Percentiles rank a stretch among this genome's conserved stretches.
These are phyloP conservation scores for Drosophila navojoa DNA, from an alignment of 1,140 invertebrate species.

Conservation along the genomic window DNA sequence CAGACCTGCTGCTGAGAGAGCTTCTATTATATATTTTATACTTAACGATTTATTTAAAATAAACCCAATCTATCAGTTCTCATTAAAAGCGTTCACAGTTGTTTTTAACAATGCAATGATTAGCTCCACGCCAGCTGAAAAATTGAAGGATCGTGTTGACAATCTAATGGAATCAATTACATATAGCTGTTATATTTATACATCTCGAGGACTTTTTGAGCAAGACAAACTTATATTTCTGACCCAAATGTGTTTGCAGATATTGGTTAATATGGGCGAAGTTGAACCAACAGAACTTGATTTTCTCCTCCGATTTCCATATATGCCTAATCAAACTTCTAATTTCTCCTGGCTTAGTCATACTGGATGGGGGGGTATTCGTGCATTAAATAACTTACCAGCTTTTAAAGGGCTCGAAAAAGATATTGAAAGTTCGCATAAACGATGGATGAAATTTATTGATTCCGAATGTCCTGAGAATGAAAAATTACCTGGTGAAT, in stretches of 20 bases:
- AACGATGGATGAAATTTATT: conserved; percentile 96
- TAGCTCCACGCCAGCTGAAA: conserved; percentile 88
- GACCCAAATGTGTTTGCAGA: conserved; percentile 94
- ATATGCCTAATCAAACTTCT: conserved; percentile 87
- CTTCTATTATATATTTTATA: conserved; percentile 97
- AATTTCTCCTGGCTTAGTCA: conserved; percentile 95
- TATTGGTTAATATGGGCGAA: conserved; percentile 87
- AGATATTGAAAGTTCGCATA: conserved; percentile 96
- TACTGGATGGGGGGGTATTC: conserved; percentile 94
- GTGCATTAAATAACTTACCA: conserved; percentile 90
- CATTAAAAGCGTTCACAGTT: conserved; percentile 96
- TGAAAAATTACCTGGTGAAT: conserved; percentile 97
- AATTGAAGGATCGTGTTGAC: conserved; percentile 88
- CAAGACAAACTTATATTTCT: conserved; percentile 96
- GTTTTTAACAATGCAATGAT: conserved; percentile 95
- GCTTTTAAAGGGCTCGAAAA: conserved; percentile 95
- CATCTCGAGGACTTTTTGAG: conserved; percentile 95
- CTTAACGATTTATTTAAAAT: conserved; percentile 96
- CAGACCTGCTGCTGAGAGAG: conserved; percentile 92
- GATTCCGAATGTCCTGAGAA: conserved; percentile 96
- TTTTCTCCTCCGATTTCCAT: conserved; percentile 93
- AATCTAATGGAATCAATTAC: conserved; percentile 95
- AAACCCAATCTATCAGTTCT: conserved; percentile 98
- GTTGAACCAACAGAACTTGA: conserved; percentile 91
- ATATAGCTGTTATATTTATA: conserved; percentile 94